phyloP scores from a whole-genome alignment of 1,140 invertebrate genomes.

The Venturia canescens region DNA sequence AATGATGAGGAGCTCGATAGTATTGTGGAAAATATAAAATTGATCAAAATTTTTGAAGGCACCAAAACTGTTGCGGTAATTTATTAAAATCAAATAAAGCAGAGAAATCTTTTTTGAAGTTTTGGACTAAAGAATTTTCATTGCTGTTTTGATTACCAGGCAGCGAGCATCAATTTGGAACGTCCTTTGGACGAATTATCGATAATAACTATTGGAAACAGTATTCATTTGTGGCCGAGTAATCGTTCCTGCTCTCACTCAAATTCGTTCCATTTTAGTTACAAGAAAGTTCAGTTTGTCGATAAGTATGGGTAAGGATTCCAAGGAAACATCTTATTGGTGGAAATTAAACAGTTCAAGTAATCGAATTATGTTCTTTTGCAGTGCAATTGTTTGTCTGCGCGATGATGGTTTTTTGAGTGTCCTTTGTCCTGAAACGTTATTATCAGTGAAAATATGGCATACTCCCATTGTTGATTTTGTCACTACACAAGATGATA shows the following conservation, averaged over 20 bases:
- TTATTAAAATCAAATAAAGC: neutral
- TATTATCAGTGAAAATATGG: slow-evolving; percentile 61
- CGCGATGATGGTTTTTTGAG: slow-evolving; percentile 57
- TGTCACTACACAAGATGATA: slow-evolving; percentile 59
- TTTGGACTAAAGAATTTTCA: neutral
- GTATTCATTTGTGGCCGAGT: slow-evolving; percentile 61
- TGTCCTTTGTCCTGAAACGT: slow-evolving; percentile 63
- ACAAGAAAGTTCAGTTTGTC: slow-evolving; percentile 62
- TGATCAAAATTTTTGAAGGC: slow-evolving; percentile 49
- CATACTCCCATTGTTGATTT: slow-evolving; percentile 62
- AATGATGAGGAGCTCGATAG: slow-evolving; percentile 36
- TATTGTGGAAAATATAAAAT: slow-evolving; percentile 48
- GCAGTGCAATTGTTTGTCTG: slow-evolving; percentile 63
- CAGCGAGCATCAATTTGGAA: slow-evolving; percentile 7
- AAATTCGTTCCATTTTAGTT: slow-evolving; percentile 50
- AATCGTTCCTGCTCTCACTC: slow-evolving; percentile 49
- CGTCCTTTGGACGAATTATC: slow-evolving; percentile 40
- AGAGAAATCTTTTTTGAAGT: neutral
- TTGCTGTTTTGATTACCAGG: neutral
- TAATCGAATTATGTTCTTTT: neutral
- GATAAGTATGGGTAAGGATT: slow-evolving; percentile 57
- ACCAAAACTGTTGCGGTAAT: slow-evolving; percentile 48
- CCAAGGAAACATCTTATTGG: neutral
- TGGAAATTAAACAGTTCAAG: neutral
- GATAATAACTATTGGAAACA: slow-evolving; percentile 59